A percentile compares a stretch with the other conserved stretches of the same genome.
Evolutionary conservation across 2,888 invertebrate species (phyloP).

Genomic region (Catonia carolina): DNA sequence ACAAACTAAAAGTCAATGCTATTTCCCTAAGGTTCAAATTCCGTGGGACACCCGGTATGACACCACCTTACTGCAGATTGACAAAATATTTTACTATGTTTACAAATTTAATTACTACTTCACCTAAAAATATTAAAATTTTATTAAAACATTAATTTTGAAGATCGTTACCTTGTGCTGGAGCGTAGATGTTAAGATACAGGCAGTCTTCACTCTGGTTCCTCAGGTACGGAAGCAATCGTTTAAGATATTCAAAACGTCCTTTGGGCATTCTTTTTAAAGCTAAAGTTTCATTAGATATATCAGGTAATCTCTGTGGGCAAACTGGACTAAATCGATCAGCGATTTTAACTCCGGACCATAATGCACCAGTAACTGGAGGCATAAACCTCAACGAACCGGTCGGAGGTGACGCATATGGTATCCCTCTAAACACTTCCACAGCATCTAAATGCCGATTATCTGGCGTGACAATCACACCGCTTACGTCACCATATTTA

Average conservation of each 20-base stretch:
- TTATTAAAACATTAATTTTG: no score
- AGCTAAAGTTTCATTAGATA: conserved; percentile 71
- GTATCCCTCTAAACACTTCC: conserved; percentile 87
- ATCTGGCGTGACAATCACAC: conserved; percentile 76
- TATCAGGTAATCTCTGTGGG: conserved; percentile 83
- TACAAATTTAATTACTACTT: no score
- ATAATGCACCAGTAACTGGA: conserved; percentile 86
- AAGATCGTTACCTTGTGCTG: conserved; percentile 74
- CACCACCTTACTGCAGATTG: no score
- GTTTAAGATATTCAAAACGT: conserved; percentile 77
- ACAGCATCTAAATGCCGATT: conserved; percentile 78
- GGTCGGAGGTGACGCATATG: conserved; percentile 88
- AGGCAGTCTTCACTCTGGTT: conserved; percentile 97
- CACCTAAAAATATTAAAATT: no score
- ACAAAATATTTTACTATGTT: no score
- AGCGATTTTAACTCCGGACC: conserved; percentile 83
- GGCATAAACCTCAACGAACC: conserved; percentile 92
- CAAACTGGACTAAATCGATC: conserved; percentile 86
- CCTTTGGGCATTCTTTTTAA: conserved; percentile 82
- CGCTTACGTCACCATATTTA: conserved; percentile 81
- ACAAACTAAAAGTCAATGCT: no score
- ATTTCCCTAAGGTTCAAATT: no score
- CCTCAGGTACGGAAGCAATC: conserved; percentile 76
- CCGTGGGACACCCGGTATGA: no score
- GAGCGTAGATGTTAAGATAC: conserved; percentile 93